These are phyloP conservation scores for Parnassius smintheus DNA, from an alignment of 2,888 invertebrate genomes.

Conservation along the genomic window DNA sequence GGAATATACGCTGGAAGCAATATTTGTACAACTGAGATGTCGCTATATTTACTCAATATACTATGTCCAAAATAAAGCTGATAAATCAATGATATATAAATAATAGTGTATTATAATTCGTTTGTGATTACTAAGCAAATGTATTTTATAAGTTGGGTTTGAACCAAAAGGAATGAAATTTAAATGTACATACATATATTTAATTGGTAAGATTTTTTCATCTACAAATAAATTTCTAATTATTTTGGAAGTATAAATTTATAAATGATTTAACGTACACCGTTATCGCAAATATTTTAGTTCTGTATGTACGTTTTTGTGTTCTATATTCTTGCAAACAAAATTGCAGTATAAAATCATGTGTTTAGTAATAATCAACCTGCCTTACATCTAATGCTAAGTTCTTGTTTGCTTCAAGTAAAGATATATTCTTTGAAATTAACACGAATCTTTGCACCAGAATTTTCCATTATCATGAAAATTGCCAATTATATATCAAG, in stretches of 20 bases:
- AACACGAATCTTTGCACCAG: slow-evolving; percentile 23
- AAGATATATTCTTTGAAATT: slow-evolving; percentile 18
- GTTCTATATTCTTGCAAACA: too few relatives aligned
- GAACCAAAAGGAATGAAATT: background rate
- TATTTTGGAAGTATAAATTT: background rate
- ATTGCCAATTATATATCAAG: too few relatives aligned
- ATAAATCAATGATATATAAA: slow-evolving; percentile 17
- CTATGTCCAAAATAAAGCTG: slow-evolving; percentile 5
- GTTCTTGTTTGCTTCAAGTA: slow-evolving; percentile 9
- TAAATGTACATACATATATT: too few relatives aligned
- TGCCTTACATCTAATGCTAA: slow-evolving; percentile 13
- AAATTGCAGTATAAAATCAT: slow-evolving; percentile 9
- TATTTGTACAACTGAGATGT: slow-evolving; percentile 22
- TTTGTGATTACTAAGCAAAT: slow-evolving; percentile 25
- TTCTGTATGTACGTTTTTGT: too few relatives aligned
- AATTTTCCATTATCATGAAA: too few relatives aligned
- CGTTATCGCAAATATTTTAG: too few relatives aligned
- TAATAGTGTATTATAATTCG: slow-evolving; percentile 15
- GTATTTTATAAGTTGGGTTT: slow-evolving; percentile 16
- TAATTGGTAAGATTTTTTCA: too few relatives aligned
- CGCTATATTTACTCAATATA: slow-evolving; percentile 22
- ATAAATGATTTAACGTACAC: background rate
- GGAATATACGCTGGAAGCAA: slow-evolving; percentile 22
- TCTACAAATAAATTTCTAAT: too few relatives aligned
- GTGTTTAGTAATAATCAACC: slow-evolving; percentile 19